These are phyloP conservation scores for Phengaris arion DNA, from an alignment of 2,888 invertebrate species.

Conservation along the genomic window DNA sequence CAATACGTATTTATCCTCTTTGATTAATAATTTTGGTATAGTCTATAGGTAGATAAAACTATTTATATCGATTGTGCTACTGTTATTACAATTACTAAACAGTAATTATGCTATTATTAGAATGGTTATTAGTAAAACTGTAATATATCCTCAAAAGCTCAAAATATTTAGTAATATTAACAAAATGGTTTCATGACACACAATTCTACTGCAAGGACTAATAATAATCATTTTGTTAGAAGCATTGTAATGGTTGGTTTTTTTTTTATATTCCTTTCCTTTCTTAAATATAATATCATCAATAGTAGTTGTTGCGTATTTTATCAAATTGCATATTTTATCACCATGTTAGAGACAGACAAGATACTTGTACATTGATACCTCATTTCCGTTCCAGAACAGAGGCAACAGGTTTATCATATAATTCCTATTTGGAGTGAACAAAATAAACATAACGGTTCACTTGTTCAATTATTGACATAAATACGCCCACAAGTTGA, in stretches of 20 bases:
- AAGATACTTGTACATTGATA: not conserved
- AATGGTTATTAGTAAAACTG: too few relatives aligned
- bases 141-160: not conserved
- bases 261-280: too few relatives aligned
- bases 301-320: not conserved
- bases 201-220: not conserved
- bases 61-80: not conserved
- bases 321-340: not conserved
- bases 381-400: conserved; percentile 23
- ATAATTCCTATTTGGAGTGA: conserved; percentile 33
- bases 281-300: not conserved
- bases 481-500: conserved; percentile 34
- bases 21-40: not conserved
- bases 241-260: too few relatives aligned
- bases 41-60: not conserved
- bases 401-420: conserved; percentile 21
- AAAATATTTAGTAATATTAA: not conserved
- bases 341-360: not conserved
- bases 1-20: conserved; percentile 34
- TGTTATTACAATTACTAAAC: not conserved
- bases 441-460: conserved; percentile 35
- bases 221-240: too few relatives aligned
- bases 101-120: too few relatives aligned
- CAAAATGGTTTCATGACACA: not conserved
- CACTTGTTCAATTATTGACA: conserved; percentile 34